Evolutionary conservation across 2,113 vertebrate species (phyloP).

Genomic region (Rousettus leschenaultii): DNA sequence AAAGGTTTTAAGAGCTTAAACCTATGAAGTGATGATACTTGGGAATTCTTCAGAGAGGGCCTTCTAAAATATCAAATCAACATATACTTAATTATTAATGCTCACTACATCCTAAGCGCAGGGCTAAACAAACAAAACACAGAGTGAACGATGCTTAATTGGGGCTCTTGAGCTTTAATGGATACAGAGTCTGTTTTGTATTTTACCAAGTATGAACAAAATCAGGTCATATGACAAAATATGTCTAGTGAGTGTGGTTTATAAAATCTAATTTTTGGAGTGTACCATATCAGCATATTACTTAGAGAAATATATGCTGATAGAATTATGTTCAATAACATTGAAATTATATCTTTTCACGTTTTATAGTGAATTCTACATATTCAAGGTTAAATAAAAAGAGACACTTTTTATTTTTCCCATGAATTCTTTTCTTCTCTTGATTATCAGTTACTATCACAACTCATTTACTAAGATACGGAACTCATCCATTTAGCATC

Average conservation of each 20-base stretch:
- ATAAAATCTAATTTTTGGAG: conserved; percentile 19
- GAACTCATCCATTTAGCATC: neutral
- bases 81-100: neutral
- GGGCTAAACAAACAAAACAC: neutral
- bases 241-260: neutral
- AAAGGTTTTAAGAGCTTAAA: neutral
- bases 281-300: neutral
- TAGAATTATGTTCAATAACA: neutral
- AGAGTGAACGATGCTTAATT: neutral
- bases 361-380: neutral
- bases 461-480: neutral
- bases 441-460: neutral
- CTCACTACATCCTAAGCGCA: neutral
- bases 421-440: neutral
- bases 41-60: neutral
- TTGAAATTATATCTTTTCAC: neutral
- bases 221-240: neutral
- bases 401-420: neutral
- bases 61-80: neutral
- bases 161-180: neutral
- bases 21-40: neutral
- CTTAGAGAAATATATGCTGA: neutral
- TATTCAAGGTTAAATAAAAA: conserved; percentile 1
- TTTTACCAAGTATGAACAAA: neutral
- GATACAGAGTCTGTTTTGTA: neutral